These are phyloP conservation scores for Oxyura jamaicensis DNA, from an alignment of 2,113 vertebrate genomes.

Conservation along the genomic window DNA sequence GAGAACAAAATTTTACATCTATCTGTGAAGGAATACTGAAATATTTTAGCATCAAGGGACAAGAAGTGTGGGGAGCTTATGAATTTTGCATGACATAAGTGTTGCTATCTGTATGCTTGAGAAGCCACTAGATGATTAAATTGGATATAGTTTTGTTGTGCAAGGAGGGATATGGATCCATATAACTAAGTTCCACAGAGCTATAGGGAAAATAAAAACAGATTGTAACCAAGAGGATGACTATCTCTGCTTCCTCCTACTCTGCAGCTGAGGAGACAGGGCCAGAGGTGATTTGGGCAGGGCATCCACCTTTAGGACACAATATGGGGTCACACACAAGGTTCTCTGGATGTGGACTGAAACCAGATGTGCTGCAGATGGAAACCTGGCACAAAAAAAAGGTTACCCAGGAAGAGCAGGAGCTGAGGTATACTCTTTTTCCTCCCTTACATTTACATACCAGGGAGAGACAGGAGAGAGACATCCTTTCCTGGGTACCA, in stretches of 20 bases:
- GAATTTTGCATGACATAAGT: slow-evolving; percentile 39
- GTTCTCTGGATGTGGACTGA: background rate
- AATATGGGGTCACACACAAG: background rate
- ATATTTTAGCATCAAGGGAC: slow-evolving; percentile 51
- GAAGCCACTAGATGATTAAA: slow-evolving; percentile 43
- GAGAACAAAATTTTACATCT: slow-evolving; percentile 31
- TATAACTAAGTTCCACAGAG: background rate
- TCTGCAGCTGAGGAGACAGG: background rate
- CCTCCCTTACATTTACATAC: background rate
- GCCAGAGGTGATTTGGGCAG: background rate
- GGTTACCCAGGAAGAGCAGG: background rate
- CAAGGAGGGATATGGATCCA: background rate
- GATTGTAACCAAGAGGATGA: background rate
- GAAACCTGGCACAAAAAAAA: background rate
- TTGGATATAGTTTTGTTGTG: background rate
- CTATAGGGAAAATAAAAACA: background rate
- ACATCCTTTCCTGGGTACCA: background rate
- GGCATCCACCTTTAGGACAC: background rate
- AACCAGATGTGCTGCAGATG: background rate
- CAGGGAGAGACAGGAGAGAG: background rate
- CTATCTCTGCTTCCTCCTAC: background rate
- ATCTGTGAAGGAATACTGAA: slow-evolving; percentile 33
- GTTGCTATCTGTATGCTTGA: slow-evolving; percentile 26
- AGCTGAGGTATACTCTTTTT: background rate
- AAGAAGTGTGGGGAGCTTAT: slow-evolving; percentile 50